Percentiles rank a stretch among this genome's conserved stretches.
These are phyloP conservation scores for Lymantria monacha DNA, from an alignment of 2,888 invertebrate genomes.

Conservation along the genomic window DNA sequence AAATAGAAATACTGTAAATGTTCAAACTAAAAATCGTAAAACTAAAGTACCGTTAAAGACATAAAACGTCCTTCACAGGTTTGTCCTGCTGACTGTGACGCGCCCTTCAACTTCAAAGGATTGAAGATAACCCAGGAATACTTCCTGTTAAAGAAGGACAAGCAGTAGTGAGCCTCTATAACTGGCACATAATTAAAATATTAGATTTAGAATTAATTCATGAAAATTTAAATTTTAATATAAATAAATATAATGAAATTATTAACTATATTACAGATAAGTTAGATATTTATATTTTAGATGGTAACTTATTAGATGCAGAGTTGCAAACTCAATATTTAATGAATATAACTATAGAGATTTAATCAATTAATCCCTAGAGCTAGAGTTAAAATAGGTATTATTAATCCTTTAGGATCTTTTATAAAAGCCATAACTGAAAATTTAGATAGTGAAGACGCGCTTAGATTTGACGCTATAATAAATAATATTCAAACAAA, in stretches of 20 bases:
- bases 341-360: constrained; percentile 4
- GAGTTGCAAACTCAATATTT: constrained; percentile 1
- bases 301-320: background rate
- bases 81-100: constrained; percentile 12
- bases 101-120: constrained; percentile 16
- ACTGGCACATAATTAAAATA: background rate
- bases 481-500: constrained; percentile 14
- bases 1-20: background rate
- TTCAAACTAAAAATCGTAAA: constrained; percentile 6
- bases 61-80: constrained; percentile 22
- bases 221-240: background rate
- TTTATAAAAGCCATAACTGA: constrained; percentile 15
- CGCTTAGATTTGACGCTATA: constrained; percentile 17
- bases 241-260: background rate
- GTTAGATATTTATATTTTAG: background rate
- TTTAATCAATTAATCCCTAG: constrained; percentile 14
- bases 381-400: constrained; percentile 1
- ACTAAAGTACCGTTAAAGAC: constrained; percentile 22
- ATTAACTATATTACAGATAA: background rate
- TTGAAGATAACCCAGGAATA: constrained; percentile 24
- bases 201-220: background rate
- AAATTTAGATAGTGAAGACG: constrained; percentile 30
- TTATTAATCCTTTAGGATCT: background rate
- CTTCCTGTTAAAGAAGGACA: constrained; percentile 21
- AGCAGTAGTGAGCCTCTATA: background rate